Evolutionary conservation across 2,797 vertebrate species (phyloP).

Genomic region (Hemibagrus guttatus): DNA sequence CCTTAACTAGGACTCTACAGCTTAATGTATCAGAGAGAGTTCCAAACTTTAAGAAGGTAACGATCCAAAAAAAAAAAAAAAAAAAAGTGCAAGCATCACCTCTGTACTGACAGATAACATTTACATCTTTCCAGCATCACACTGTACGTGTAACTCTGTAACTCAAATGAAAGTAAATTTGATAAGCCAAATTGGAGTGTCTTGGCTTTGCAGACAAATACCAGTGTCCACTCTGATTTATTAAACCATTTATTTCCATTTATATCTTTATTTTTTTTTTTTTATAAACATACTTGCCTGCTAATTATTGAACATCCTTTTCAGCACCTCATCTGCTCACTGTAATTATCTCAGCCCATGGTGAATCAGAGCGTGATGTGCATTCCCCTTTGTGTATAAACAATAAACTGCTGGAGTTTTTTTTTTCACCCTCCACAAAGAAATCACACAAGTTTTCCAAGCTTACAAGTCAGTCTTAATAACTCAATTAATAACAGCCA

Average conservation of each 20-base stretch:
- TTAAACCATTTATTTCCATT: constrained; percentile 27
- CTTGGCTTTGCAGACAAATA: constrained; percentile 11
- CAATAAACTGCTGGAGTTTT: not conserved
- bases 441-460: constrained; percentile 10
- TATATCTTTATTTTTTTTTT: not conserved
- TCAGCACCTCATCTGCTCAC: constrained; percentile 25
- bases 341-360: constrained; percentile 34
- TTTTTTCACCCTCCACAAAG: not conserved
- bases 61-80: not conserved
- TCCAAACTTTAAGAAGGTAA: not conserved
- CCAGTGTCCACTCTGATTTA: constrained; percentile 14
- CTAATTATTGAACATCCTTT: constrained; percentile 32
- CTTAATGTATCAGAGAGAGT: not conserved
- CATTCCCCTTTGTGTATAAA: not conserved
- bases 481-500: not conserved
- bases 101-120: not conserved
- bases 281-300: not conserved
- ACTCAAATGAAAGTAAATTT: not conserved
- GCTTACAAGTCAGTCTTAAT: not conserved
- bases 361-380: constrained; percentile 17
- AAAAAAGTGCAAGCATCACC: not conserved
- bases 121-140: not conserved
- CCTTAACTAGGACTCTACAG: not conserved
- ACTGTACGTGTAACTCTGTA: not conserved
- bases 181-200: constrained; percentile 15